Base-by-base conservation (phyloP, 2,888 invertebrate species). In the Epistrophe eligans region DNA sequence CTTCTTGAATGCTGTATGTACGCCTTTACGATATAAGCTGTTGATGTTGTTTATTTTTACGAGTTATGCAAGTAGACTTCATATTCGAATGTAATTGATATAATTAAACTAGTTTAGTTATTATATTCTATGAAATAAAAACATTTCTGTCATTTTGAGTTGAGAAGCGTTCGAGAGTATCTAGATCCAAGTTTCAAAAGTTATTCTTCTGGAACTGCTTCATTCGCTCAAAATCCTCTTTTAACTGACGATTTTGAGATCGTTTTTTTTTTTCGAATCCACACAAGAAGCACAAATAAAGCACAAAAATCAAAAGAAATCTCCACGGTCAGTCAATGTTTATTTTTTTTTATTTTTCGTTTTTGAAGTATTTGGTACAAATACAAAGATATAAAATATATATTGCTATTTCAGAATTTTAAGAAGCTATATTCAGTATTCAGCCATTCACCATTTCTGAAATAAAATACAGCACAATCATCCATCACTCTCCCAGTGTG, bases 71-170 rank as follows among this genome's bases (percentile, higher is more conserved):
- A 66, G 17, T 48, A 8, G 48, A 32, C 35, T 66, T 13, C 35
- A 19, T 3, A 17, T 66, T 35, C 11, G 17, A 35, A 66, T 66
- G 66, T 35, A 66, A 66, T 48, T 10, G 66, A 66, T 66, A 66
- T 19, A 3, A 35, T 19, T 1, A 48, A 66, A 35, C 48, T 66
- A 8, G n/a, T n/a, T 45, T 66, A 8, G n/a, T n/a, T 45, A 45
- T 45, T 45, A 43, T 45, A n/a, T 45, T 45, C 24, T 11, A 3
- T 43, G 6, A 15, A 43, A 6, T 43, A 15, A 43, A 43, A 43
- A 43, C 15, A 43, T 43, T 40, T 11, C 13, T 13, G 1, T 43
- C 15, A 15, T 43, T 43, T 5, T 13, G 40, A 43, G 4, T 5
- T 43, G 40, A 43, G 11, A 43, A 43, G 2, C 15, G 15, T 15